Conservation (phyloP, 2,113 vertebrate genomes). For the Rana temporaria region DNA sequence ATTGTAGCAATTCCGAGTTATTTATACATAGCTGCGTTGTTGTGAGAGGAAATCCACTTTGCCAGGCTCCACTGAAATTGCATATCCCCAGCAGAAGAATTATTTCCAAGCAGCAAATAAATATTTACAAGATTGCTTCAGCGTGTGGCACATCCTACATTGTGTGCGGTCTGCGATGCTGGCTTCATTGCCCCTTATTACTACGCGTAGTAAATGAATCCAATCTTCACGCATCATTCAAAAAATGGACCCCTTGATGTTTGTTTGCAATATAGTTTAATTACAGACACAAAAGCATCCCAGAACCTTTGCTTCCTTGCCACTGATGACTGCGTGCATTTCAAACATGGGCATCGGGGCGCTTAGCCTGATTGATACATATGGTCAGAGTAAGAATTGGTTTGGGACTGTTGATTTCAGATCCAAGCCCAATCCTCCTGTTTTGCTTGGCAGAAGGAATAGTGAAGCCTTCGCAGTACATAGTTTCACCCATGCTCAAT, state of each 20-base stretch:
- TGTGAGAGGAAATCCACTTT: slow-evolving; percentile 28
- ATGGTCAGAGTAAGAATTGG: slow-evolving; percentile 24
- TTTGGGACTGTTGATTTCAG: slow-evolving; percentile 8
- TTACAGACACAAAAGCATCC: slow-evolving; percentile 39
- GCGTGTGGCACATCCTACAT: slow-evolving; percentile 16
- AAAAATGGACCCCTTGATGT: slow-evolving; percentile 44
- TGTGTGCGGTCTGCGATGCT: slow-evolving; percentile 1
- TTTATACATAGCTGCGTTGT: slow-evolving; percentile 11
- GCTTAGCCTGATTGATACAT: slow-evolving; percentile 34
- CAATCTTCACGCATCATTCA: slow-evolving; percentile 37
- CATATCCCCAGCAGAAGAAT: slow-evolving; percentile 22
- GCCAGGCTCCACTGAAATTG: slow-evolving; percentile 25
- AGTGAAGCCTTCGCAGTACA: background rate
- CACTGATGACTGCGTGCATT: slow-evolving; percentile 9
- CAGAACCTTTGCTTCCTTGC: slow-evolving; percentile 22
- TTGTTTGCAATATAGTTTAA: slow-evolving; percentile 45
- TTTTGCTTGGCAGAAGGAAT: slow-evolving; percentile 14
- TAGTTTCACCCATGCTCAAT: slow-evolving; percentile 18
- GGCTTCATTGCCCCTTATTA: slow-evolving; percentile 43
- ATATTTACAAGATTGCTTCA: slow-evolving; percentile 26
- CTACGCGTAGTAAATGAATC: slow-evolving; percentile 29
- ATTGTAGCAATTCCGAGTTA: slow-evolving; percentile 39
- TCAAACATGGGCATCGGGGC: slow-evolving; percentile 12
- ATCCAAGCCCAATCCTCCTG: slow-evolving; percentile 25
- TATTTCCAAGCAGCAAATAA: slow-evolving; percentile 38